Base-by-base conservation (phyloP, 2,797 vertebrate species). In the Octomys mimax region DNA sequence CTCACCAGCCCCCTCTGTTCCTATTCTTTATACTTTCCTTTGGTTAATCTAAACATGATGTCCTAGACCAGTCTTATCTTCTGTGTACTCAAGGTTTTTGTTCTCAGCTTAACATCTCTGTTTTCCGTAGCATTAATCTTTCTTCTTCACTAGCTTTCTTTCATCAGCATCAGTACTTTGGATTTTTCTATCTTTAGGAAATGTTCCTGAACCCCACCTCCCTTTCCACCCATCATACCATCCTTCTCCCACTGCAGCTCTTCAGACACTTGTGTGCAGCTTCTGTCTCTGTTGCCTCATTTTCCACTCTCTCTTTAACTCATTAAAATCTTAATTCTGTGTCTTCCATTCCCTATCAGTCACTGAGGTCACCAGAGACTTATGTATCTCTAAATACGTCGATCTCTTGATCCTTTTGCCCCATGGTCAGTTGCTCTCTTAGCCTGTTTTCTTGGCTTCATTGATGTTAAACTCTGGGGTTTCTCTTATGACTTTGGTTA, bases 121-220 rank as follows among this genome's bases (percentile, higher is more conserved):
- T 92, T 91, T 83, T 93, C 13, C 85, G 7, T 68, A 79, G 36
- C 46, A 84, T 90, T 22, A 62, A 18, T 24, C 36, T n/a, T 75
- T 79, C 54, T 59, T 85, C 14, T n/a, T 86, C 66, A 31, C 64
- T 66, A 39, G n/a, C 49, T 89, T 71, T 54, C 78, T 90, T 92
- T 87, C 22, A 79, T 54, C 36, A 52, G n/a, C 36, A 81, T 87
- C 73, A 88, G 75, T 42, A 91, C 71, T 24, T 92, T 84, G 49
- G 42, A 36, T 77, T 91, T 92, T 68, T 46, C 83, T 59, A 6
- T 39, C 28, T 87, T 83, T 42, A 82, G 70, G 52, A 84, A 81
- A 19, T 52, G 26, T 54, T 66, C 31, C 62, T 89, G 28, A 39
- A 82, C 59, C 28, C 39, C 33, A 54, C 16, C 1, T 89, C 8